Evolutionary conservation across 1,140 invertebrate genomes (phyloP).

Genomic region (Drosophila melanica): DNA sequence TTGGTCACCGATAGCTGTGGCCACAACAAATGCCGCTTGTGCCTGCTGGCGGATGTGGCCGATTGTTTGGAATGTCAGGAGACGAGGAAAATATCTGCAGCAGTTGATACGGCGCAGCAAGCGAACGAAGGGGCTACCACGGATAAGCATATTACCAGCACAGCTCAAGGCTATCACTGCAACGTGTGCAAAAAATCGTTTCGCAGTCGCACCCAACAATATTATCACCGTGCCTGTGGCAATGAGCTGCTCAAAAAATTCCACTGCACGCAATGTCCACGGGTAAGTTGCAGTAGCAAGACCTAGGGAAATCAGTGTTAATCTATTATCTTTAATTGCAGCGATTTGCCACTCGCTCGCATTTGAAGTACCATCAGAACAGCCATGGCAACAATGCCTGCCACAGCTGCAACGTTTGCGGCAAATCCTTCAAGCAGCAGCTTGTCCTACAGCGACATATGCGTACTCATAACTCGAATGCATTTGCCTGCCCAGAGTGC

Average conservation of each 20-base stretch:
- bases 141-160: conserved; percentile 40
- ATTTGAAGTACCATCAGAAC: conserved; percentile 72
- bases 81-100: conserved; percentile 24
- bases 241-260: conserved; percentile 64
- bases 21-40: conserved; percentile 85
- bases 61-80: conserved; percentile 82
- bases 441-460: conserved; percentile 51
- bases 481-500: conserved; percentile 55
- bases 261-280: conserved; percentile 50
- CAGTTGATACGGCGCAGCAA: not conserved
- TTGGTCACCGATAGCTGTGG: conserved; percentile 85
- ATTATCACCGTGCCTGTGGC: conserved; percentile 85
- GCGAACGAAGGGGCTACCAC: not conserved
- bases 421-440: conserved; percentile 55
- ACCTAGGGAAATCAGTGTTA: not conserved
- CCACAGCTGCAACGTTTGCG: conserved; percentile 46
- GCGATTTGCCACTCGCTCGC: conserved; percentile 68
- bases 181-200: conserved; percentile 85
- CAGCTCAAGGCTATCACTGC: conserved; percentile 82
- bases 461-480: conserved; percentile 35
- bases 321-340: conserved; percentile 5
- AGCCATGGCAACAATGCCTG: conserved; percentile 38
- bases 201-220: conserved; percentile 85
- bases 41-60: conserved; percentile 84
- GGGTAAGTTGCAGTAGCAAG: conserved; percentile 45